phyloP scores from a whole-genome alignment of 2,888 invertebrate species.

The Conus canariensis region DNA sequence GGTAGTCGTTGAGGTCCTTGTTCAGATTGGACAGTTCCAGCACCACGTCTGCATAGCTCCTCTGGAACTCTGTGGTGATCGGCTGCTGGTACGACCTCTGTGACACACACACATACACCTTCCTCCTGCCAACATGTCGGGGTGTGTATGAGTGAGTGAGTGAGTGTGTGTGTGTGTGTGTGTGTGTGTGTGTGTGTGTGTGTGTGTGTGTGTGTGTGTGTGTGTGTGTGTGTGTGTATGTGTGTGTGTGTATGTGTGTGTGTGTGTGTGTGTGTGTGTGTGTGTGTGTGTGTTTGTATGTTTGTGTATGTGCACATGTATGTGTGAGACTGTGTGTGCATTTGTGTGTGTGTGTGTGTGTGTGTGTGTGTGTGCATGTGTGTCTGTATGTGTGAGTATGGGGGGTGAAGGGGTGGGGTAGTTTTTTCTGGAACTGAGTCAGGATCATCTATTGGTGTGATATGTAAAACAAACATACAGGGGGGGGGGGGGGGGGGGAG shows the following conservation, averaged over 20 bases:
- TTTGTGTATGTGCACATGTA: too few relatives aligned
- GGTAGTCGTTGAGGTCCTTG: constrained; percentile 89
- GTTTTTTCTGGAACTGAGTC: too few relatives aligned
- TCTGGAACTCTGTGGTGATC: constrained; percentile 92
- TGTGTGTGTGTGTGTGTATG: too few relatives aligned
- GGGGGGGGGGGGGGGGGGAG: neutral
- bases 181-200: neutral
- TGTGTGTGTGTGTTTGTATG: neutral
- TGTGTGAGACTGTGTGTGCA: neutral
- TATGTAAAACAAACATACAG: too few relatives aligned
- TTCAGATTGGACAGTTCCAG: constrained; percentile 95
- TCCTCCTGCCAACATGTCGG: too few relatives aligned
- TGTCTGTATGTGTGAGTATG: too few relatives aligned
- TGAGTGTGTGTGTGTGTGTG: neutral
- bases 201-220: neutral
- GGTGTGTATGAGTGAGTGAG: neutral
- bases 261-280: constrained; percentile 18
- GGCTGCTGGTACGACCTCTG: constrained; percentile 87
- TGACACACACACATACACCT: neutral
- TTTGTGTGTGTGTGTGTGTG: neutral
- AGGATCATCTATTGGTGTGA: too few relatives aligned
- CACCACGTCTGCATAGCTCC: constrained; percentile 90
- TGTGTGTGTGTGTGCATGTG: neutral
- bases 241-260: neutral
- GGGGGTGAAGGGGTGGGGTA: too few relatives aligned